A percentile compares a stretch with the other conserved stretches of the same genome.
Conservation (phyloP, 1,140 invertebrate species). For the Musca domestica region DNA sequence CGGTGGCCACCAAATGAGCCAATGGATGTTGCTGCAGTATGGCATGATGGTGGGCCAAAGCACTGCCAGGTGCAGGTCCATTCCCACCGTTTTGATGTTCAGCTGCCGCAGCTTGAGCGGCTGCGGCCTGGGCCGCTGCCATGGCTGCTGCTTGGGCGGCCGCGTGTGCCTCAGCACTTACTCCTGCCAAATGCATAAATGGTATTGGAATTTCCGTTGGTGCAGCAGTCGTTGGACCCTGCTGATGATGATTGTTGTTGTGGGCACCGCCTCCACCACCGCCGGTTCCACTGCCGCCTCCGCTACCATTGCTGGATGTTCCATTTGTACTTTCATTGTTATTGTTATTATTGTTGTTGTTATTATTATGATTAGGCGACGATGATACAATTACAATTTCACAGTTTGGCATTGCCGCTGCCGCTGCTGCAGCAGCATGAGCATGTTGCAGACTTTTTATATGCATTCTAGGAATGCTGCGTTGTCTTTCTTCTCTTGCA, state of each 20-base stretch:
- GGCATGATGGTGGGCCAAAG: slow-evolving; percentile 14
- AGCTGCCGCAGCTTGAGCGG: slow-evolving; percentile 49
- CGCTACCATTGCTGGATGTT: neutral
- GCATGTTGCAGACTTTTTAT: slow-evolving; percentile 51
- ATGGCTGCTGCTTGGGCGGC: slow-evolving; percentile 50
- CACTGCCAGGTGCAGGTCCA: slow-evolving; percentile 17
- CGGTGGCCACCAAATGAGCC: slow-evolving; percentile 39
- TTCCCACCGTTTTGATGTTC: slow-evolving; percentile 37
- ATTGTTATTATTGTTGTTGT: slow-evolving; percentile 48
- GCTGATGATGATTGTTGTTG: slow-evolving; percentile 38
- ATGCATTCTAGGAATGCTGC: slow-evolving; percentile 38
- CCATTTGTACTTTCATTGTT: slow-evolving; percentile 30
- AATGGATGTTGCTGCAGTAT: slow-evolving; percentile 36
- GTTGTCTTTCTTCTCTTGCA: neutral
- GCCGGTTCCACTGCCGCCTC: slow-evolving; percentile 24
- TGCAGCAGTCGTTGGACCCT: slow-evolving; percentile 23
- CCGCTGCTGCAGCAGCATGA: slow-evolving; percentile 43
- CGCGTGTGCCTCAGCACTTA: slow-evolving; percentile 45
- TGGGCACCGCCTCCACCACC: slow-evolving; percentile 30
- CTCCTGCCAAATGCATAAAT: slow-evolving; percentile 47
- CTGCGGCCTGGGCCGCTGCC: slow-evolving; percentile 49
- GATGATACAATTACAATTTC: slow-evolving; percentile 51
- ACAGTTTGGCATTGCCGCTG: slow-evolving; percentile 50
- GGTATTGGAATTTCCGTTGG: slow-evolving; percentile 46
- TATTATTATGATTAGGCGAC: slow-evolving; percentile 42